Base-by-base conservation (phyloP, 2,113 vertebrate genomes). In the Ascaphus truei region DNA sequence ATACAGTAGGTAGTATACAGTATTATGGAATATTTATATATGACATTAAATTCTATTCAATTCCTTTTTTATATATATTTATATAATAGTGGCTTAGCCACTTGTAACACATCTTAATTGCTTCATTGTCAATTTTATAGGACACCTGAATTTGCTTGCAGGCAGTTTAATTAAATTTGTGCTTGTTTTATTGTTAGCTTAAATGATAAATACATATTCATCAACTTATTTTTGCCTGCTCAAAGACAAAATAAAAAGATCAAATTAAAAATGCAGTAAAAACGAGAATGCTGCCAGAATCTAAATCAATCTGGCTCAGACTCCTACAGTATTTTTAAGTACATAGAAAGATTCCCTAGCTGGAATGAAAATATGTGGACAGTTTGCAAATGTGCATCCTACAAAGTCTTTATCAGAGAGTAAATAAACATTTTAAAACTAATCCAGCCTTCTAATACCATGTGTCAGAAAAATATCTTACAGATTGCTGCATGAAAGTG, bases 51-150 rank as follows among this genome's bases (percentile, higher is more conserved):
- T 47, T 27, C 6, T 36, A 31, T n/a, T n/a, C n/a, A n/a, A n/a
- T n/a, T n/a, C n/a, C n/a, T 7, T 15, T 30, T 55, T 55, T 55
- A 13, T 3, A 29, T 31, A 12, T 10, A 29, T 5, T n/a, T 26
- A 53, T 15, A 53, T 53, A 64, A 69, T 1, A 5, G 59, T 73
- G 27, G 48, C 9, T 81, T 62, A 71, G 25, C 75, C 60, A 81
- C 23, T 74, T 79, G 58, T 56, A 82, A 67, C 47, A 77, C 47
- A 77, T 66, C 63, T 77, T 80, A 83, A 79, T 77, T 71, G 74
- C 22, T 81, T 86, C 74, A 81, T 82, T 84, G 76, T 81, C 73
- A 82, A n/a, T 81, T 85, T 84, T 77, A 77, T 77, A 72, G 20
- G 79, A 45, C 72, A 82, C n/a, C 33, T 82, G 76, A 80, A 77